Evolutionary conservation across 1,140 invertebrate genomes (phyloP), one percentile per base, ranked within the genome.

Genomic region (Ruditapes philippinarum): DNA sequence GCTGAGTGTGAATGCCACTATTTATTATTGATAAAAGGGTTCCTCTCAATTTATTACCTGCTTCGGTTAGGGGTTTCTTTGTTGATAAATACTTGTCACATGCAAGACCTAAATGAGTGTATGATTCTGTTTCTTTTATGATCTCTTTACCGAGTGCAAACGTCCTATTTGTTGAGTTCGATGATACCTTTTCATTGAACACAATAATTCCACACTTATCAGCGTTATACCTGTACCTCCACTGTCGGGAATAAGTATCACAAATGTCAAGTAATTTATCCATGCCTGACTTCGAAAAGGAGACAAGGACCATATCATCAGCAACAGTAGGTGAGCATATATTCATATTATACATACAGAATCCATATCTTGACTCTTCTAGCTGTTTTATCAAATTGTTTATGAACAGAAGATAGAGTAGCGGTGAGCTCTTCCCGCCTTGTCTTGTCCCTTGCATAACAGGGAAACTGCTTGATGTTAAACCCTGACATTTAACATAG

Each of bases 221-320:
- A 5, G 81, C 17, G 51, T 84, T 84, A 25, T 84, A 73, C 7
- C n/a, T n/a, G n/a, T 49, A 84, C 5, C 65, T n/a, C n/a, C n/a
- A n/a, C n/a, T n/a, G n/a, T 28, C 60, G 40, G 33, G 81, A 70
- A n/a, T 84, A 84, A 3, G 70, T 49, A 12, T 73, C 0, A 25
- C 81, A 84, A 19, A 84, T 84, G 25, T 49, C 62, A 17, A 70
- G 1, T 65, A 84, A 70, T 7, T 70, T 49, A 12, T 84, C 40
- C 5, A 81, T 17, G 12, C 79, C 79, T 1, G 36, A 14, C 14
- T 40, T 65, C 25, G 79, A 81, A 42, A 49, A 84, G 4, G 81
- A 84, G 5, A 84, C 11, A 14, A 84, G 28, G 0, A 84, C 40
- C 81, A 70, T 84, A 40, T 84, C 79, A n/a, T 81, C 79, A 42